These are phyloP conservation scores for Pyrocoelia pectoralis DNA, from an alignment of 2,888 invertebrate genomes.

Conservation along the genomic window DNA sequence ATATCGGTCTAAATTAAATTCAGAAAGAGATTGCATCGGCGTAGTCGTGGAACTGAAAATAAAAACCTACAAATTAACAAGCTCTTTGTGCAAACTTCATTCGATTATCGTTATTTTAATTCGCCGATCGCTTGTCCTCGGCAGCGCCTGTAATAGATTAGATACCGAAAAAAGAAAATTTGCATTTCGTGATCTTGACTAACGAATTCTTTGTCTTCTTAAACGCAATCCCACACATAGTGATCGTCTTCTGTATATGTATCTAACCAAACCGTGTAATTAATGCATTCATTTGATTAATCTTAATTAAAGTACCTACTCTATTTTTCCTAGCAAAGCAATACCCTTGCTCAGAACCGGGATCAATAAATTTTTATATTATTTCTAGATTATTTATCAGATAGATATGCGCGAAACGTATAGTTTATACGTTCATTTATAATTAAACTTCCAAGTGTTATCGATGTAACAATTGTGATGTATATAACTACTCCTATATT, in stretches of 20 bases:
- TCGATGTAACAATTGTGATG: slow-evolving; percentile 7
- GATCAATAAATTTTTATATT: slow-evolving; percentile 4
- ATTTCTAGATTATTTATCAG: slow-evolving; percentile 2
- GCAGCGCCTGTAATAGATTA: slow-evolving; percentile 40
- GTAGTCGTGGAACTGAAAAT: slow-evolving; percentile 40
- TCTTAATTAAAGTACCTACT: slow-evolving; percentile 18
- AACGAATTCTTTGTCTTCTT: slow-evolving; percentile 37
- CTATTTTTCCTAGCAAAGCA: slow-evolving; percentile 2
- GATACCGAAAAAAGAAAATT: slow-evolving; percentile 43
- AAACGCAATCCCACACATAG: slow-evolving; percentile 31
- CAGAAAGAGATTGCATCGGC: slow-evolving; percentile 40
- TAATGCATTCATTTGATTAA: slow-evolving; percentile 15
- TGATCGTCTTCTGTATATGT: slow-evolving; percentile 16
- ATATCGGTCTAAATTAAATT: slow-evolving; percentile 37
- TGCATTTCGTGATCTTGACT: slow-evolving; percentile 45
- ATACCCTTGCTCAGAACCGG: background rate
- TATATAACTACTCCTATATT: background rate
- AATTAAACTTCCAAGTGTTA: slow-evolving; percentile 4
- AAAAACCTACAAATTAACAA: slow-evolving; percentile 45
- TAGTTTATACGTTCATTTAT: background rate
- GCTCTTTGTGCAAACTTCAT: slow-evolving; percentile 47
- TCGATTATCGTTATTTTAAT: slow-evolving; percentile 45
- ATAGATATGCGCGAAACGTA: background rate
- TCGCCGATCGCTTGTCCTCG: slow-evolving; percentile 42
- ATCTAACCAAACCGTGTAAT: slow-evolving; percentile 17